Evolutionary conservation across 2,888 invertebrate genomes (phyloP).

Genomic region (Megastigmus dorsalis): DNA sequence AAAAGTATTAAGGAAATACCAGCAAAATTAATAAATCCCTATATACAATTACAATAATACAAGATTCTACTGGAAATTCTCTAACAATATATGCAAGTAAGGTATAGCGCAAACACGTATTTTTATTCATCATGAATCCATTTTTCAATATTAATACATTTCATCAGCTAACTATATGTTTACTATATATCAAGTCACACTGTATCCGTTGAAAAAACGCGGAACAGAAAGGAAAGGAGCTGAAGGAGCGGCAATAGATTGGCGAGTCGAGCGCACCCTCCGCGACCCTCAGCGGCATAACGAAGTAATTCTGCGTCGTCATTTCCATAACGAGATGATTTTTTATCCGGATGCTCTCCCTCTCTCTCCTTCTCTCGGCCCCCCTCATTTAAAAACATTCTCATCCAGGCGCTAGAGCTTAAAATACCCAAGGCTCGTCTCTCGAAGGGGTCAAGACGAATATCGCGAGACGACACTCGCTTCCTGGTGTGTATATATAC

Average conservation of each 20-base stretch:
- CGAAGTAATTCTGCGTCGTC: conserved; percentile 46
- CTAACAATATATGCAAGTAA: no score
- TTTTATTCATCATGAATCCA: no score
- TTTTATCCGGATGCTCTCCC: conserved; percentile 45
- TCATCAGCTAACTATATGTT: no score
- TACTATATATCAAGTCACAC: no score
- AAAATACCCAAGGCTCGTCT: neutral
- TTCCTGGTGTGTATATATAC: no score
- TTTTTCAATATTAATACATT: no score
- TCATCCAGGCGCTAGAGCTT: neutral
- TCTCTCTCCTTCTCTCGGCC: no score
- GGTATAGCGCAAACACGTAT: no score
- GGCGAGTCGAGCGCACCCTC: neutral
- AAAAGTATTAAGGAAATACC: neutral
- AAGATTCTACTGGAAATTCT: no score
- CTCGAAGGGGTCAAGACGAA: conserved; percentile 20
- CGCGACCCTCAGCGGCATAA: neutral
- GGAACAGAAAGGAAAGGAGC: neutral
- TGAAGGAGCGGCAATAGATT: conserved; percentile 34
- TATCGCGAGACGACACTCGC: neutral
- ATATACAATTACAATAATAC: no score
- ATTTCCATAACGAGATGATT: conserved; percentile 55
- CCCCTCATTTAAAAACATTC: conserved; percentile 45
- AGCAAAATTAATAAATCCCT: no score
- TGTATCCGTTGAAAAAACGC: no score